These are phyloP conservation scores for Vanacampus margaritifer DNA, from an alignment of 2,113 vertebrate genomes.

Conservation along the genomic window DNA sequence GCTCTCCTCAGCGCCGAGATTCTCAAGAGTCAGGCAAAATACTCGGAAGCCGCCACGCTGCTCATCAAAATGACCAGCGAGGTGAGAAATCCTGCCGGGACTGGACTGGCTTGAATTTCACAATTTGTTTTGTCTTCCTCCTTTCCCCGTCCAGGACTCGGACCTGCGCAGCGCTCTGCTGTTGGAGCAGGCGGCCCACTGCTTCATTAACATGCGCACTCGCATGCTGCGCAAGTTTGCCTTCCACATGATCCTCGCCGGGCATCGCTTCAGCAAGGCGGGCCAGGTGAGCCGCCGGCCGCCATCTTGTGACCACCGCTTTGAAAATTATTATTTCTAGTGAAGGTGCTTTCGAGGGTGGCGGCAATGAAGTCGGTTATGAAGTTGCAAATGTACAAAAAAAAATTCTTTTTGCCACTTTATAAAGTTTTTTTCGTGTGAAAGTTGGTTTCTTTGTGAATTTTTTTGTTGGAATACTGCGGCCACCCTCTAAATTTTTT, in stretches of 20 bases:
- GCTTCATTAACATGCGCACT: conserved; percentile 96
- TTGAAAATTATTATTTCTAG: too few relatives aligned
- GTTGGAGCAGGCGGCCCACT: conserved; percentile 94
- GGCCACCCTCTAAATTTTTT: too few relatives aligned
- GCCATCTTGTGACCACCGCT: too few relatives aligned
- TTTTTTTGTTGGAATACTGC: too few relatives aligned
- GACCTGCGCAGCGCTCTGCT: conserved; percentile 94
- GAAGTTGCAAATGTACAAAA: too few relatives aligned
- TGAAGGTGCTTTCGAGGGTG: too few relatives aligned
- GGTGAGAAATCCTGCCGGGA: conserved; percentile 67
- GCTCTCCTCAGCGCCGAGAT: conserved; percentile 93
- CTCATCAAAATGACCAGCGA: conserved; percentile 97
- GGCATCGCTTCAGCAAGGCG: conserved; percentile 97
- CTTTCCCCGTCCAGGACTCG: conserved; percentile 78
- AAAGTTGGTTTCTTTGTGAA: too few relatives aligned
- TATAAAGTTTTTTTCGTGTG: too few relatives aligned
- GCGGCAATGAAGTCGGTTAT: too few relatives aligned
- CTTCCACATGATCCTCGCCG: conserved; percentile 97
- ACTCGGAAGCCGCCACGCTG: conserved; percentile 92
- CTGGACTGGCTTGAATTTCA: background rate
- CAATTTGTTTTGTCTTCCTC: too few relatives aligned
- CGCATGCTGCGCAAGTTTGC: conserved; percentile 98
- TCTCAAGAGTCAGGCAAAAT: conserved; percentile 94
- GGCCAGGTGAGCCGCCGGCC: conserved; percentile 81
- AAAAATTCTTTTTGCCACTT: too few relatives aligned